Base-by-base conservation (phyloP, 2,888 invertebrate species). In the Drosophila neotestacea region DNA sequence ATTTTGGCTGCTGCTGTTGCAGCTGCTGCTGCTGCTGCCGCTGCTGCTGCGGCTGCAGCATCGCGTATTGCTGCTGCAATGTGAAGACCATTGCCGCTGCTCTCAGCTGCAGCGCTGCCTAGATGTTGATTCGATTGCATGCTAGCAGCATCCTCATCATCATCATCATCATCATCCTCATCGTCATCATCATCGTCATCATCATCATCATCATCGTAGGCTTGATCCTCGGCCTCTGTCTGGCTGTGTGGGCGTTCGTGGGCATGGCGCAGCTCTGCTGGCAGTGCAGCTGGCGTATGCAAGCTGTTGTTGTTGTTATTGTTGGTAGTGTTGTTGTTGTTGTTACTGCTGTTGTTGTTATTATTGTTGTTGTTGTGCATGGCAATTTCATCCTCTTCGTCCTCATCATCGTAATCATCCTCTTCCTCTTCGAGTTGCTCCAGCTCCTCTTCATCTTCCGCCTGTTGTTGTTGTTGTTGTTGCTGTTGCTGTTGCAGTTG, bases 1-100 rank as follows among this genome's bases (percentile, higher is more conserved):
- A 90, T 52, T 51, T 83, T 89, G 67, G 74, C 63, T 2, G 64
- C 81, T 22, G 76, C 77, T 41, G 79, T 77, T 48, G 84, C 82
- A 16, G 83, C 90, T 27, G 83, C 90, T 4, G 79, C 85, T 27
- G 85, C 88, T 30, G 87, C 86, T 0, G 81, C 84, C 27, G 79
- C 85, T 4, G 70, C 83, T 2, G 79, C 83, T 0, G 83, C 73
- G 32, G 83, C 79, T 39, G 83, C 83, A 1, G 80, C 85, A 11
- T 84, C 84, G 50, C 81, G 74, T 73, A 83, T 81, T 85, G 77
- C 5, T 82, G 28, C 1, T 22, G 22, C 22, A 22, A 22, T 22
- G 3, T 22, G 22, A 22, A 22, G 22, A 22, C 3, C 22, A 22
- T 22, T 22, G 22, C 61, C 73, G 54, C 79, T 75, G 56, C 68